These are phyloP conservation scores for Drosophila yakuba DNA, from an alignment of 1,140 invertebrate species.

Conservation along the genomic window DNA sequence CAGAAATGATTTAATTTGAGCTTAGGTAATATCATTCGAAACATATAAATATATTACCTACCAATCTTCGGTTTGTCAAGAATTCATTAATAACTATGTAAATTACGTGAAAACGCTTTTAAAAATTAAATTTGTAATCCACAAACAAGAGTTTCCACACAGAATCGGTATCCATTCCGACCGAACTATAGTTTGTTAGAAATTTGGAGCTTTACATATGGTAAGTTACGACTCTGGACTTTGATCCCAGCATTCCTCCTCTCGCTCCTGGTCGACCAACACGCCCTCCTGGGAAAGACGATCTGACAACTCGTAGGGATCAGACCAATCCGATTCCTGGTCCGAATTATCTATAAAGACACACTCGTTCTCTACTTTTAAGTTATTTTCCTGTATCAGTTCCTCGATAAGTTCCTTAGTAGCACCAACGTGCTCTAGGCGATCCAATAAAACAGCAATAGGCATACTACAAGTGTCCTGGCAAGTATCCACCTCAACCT, in stretches of 20 bases:
- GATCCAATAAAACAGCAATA: conserved; percentile 62
- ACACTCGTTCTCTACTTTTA: conserved; percentile 42
- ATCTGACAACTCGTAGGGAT: conserved; percentile 7
- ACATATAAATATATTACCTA: no score
- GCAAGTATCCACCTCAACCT: conserved; percentile 42
- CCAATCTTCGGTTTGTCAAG: no score
- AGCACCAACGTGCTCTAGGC: conserved; percentile 16
- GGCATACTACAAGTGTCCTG: conserved; percentile 84
- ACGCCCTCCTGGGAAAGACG: background rate
- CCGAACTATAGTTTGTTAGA: background rate
- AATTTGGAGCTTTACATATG: background rate
- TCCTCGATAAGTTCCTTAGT: conserved; percentile 37
- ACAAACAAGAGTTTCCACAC: no score
- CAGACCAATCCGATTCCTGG: conserved; percentile 9
- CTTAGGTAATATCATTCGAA: no score
- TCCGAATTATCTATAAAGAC: conserved; percentile 43
- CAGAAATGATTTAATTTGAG: no score
- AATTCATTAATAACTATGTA: no score
- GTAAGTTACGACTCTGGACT: background rate
- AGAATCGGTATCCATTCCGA: no score
- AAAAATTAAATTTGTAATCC: no score
- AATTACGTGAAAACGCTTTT: no score
- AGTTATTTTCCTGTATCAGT: conserved; percentile 44
- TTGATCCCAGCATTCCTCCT: conserved; percentile 47
- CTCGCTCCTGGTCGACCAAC: conserved; percentile 1